A percentile compares a stretch with the other conserved stretches of the same genome.
These are phyloP conservation scores for Microctenopoma steveboyesi DNA, from an alignment of 2,797 vertebrate species.

Conservation along the genomic window DNA sequence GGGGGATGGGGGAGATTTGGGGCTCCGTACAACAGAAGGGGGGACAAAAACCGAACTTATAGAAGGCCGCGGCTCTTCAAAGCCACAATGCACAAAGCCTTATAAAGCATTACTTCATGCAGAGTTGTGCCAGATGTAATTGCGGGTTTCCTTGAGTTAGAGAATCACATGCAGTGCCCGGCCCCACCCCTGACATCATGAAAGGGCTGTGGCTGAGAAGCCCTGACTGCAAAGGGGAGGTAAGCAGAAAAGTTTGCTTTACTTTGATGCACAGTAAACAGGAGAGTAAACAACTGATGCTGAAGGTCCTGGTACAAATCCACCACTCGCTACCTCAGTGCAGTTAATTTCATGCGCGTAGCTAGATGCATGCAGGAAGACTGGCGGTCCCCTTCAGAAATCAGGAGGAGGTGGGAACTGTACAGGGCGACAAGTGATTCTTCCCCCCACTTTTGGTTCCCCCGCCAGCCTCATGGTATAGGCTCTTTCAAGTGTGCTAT, in stretches of 20 bases:
- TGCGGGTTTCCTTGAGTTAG: conserved; percentile 83
- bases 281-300: conserved; percentile 77
- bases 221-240: conserved; percentile 53
- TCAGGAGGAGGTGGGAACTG: conserved; percentile 50
- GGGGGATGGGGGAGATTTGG: conserved; percentile 58
- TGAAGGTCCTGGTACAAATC: conserved; percentile 68
- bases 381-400: conserved; percentile 64
- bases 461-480: conserved; percentile 51
- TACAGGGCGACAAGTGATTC: conserved; percentile 64
- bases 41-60: conserved; percentile 82
- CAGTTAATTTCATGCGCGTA: conserved; percentile 67
- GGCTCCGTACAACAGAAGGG: conserved; percentile 63
- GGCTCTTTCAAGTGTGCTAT: conserved; percentile 72
- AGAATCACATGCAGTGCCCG: conserved; percentile 76
- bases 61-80: conserved; percentile 81
- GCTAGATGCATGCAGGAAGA: conserved; percentile 62
- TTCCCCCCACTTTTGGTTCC: conserved; percentile 50
- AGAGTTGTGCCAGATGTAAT: conserved; percentile 88
- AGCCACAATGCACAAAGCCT: conserved; percentile 82
- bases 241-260: conserved; percentile 71
- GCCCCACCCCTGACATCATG: conserved; percentile 73
- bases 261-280: conserved; percentile 79
- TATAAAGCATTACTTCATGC: conserved; percentile 85
- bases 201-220: conserved; percentile 74
- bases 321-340: conserved; percentile 65